Evolutionary conservation across 2,797 vertebrate genomes (phyloP), one percentile per base, ranked within the genome.

Genomic region (Steatocranus sp.): DNA sequence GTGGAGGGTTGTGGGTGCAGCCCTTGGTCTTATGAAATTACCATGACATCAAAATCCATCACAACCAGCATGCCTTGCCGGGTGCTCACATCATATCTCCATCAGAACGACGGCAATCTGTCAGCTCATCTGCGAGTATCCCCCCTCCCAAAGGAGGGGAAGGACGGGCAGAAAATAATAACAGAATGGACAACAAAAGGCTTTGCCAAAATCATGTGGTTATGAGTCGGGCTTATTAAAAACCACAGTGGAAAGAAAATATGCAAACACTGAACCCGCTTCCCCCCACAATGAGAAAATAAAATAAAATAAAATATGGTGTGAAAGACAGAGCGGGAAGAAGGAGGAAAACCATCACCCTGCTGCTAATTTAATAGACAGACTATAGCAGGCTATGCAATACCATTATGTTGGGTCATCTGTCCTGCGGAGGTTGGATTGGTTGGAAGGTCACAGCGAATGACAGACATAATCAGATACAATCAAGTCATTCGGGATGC

Each of bases 21-120:
- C 80, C 32, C 82, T 85, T 68, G 84, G 53, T 80, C 75, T 84
- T 82, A 91, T 92, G 86, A 93, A 93, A 94, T 92, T 88, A 92
- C 78, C 58, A 9, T 56, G 80, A 86, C 83, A 92, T 84, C 75
- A 84, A 93, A 91, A 93, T 92, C 89, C 89, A 93, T 93, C 89
- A 89, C 85, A 79, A 83, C 46, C 83, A 74, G 84, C 91, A 77
- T 43, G 81, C 74, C 75, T 11, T 83, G 78, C 54, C 54, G 43
- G 32, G 76, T 20, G 80, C 82, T 88, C 25, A 27, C 75, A 48
- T 73, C 68, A 49, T 48, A 73, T 49, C 89, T 89, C 80, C 77
- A 87, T 63, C 90, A 92, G 86, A 89, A 90, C 78, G 70, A 83
- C 78, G n/a, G 85, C 93, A 93, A 95, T 94, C 95, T 94, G 94